Conservation (phyloP, 2,797 vertebrate species). For the Chaetodon trifasciatus region DNA sequence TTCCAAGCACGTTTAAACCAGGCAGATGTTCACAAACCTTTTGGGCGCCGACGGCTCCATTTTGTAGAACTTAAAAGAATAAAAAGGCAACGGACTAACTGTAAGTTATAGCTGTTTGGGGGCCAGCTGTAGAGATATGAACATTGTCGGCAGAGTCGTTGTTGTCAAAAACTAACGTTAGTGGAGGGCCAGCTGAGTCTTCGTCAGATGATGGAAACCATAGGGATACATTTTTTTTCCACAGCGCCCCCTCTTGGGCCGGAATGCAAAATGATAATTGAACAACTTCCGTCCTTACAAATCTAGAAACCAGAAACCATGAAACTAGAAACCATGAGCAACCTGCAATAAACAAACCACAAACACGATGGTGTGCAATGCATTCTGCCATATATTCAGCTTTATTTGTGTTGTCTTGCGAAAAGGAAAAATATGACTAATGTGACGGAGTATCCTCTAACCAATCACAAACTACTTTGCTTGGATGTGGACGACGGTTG, state of each 20-base stretch:
- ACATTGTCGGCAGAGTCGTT: slow-evolving; percentile 74
- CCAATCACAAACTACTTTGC: slow-evolving; percentile 73
- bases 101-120: neutral
- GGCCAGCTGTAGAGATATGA: slow-evolving; percentile 47
- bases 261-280: slow-evolving; percentile 34
- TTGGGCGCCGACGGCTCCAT: slow-evolving; percentile 83
- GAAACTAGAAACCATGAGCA: neutral
- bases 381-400: accelerated
- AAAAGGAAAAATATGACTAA: neutral
- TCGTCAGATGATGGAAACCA: slow-evolving; percentile 35
- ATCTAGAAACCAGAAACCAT: too few relatives aligned
- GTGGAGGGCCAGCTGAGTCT: slow-evolving; percentile 70
- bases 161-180: slow-evolving; percentile 73
- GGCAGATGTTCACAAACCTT: slow-evolving; percentile 69
- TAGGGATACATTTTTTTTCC: accelerated
- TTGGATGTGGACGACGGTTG: neutral
- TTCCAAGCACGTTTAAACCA: slow-evolving; percentile 7
- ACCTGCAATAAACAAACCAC: accelerated
- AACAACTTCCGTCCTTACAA: neutral
- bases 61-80: slow-evolving; percentile 4
- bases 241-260: slow-evolving; percentile 44
- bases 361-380: accelerated
- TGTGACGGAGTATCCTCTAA: neutral
- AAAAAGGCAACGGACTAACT: neutral
- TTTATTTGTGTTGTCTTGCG: accelerated